Evolutionary conservation across 2,888 invertebrate species (phyloP), one percentile per base, ranked within the genome.

Genomic region (Scaptomyza parva): DNA sequence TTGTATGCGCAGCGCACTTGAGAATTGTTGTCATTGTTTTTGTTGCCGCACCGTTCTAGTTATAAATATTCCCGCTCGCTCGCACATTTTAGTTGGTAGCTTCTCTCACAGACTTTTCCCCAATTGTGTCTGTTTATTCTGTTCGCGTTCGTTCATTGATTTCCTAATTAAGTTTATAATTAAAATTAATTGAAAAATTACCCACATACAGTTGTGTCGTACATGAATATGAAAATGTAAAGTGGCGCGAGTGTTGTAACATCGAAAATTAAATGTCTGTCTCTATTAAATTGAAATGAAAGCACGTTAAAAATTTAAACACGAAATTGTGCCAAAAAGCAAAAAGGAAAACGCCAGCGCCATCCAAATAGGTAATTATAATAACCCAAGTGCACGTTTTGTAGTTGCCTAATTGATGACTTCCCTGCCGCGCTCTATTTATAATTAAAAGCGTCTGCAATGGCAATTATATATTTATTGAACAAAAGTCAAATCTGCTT

Each of bases 161-260:
- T 90, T 91, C 90, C 91, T 90, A 90, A 90, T 90, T 90, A 91
- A 90, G 90, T 91, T 91, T 89, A 88, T 90, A 90, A 91, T 90
- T 89, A 90, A 90, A 86, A 91, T 90, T 89, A 90, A 90, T 90
- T 91, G 90, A 90, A 90, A 90, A 91, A 91, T 90, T 90, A 89
- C 89, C 87, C 83, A 61, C 78, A 76, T 68, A 52, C 39, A 65
- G 43, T 33, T 18, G 35, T 12, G 33, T 20, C 22, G 44, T 54
- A 61, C 26, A 37, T 39, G 26, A 24, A 61, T 43, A 57, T 47
- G 35, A 47, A 61, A 30, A 76, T 85, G 73, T 70, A 76, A 76
- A 82, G 67, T 76, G 64, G 54, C 53, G 65, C 47, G 63, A 55
- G 77, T 74, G 70, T 70, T 79, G 77, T 79, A 77, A 77, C 63